These are phyloP conservation scores for Spheniscus humboldti DNA, from an alignment of 2,797 vertebrate genomes.

Conservation along the genomic window DNA sequence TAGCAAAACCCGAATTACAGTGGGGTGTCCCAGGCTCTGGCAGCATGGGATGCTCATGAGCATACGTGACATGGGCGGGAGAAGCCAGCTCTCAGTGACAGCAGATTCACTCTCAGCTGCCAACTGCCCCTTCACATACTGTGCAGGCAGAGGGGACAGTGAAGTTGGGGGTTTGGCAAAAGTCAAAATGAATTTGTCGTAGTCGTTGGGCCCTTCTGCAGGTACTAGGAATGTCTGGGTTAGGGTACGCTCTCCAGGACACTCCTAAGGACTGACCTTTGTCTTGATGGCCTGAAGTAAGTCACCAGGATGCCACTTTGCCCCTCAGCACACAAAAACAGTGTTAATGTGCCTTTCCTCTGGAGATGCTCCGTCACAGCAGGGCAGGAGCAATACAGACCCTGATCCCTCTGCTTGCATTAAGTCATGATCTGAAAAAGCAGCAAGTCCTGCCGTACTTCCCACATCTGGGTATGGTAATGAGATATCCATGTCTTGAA, in stretches of 20 bases:
- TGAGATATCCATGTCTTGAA: slow-evolving; percentile 21
- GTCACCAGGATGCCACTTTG: not conserved
- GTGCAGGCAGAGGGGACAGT: fast-evolving
- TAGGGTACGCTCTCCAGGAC: not conserved
- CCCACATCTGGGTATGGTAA: not conserved
- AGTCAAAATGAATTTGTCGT: not conserved
- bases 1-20: not conserved
- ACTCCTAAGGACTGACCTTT: not conserved
- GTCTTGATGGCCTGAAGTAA: not conserved
- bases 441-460: not conserved
- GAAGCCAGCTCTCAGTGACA: not conserved
- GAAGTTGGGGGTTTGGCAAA: not conserved
- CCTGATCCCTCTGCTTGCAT: not conserved
- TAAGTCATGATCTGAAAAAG: not conserved
- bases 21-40: not conserved
- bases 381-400: not conserved
- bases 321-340: not conserved
- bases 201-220: not conserved
- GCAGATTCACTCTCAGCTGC: not conserved
- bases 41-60: fast-evolving
- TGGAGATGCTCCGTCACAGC: not conserved
- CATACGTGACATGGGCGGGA: fast-evolving
- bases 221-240: not conserved
- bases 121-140: fast-evolving
- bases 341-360: not conserved